These are phyloP conservation scores for Parnassius glacialis DNA, from an alignment of 2,888 invertebrate species.

Conservation along the genomic window DNA sequence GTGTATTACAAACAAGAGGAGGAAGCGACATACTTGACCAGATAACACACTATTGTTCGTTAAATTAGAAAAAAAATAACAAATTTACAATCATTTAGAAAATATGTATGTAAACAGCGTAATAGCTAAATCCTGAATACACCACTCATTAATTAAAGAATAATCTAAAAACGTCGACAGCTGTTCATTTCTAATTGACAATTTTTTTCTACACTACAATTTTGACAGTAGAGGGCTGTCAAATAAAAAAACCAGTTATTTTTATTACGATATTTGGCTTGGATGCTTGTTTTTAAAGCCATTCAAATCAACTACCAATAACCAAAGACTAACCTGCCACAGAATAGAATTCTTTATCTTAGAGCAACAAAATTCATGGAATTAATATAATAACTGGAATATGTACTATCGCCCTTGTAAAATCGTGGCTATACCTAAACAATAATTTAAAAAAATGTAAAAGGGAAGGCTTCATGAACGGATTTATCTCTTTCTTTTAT, in stretches of 20 bases:
- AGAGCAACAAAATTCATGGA: too few relatives aligned
- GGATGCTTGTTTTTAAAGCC: too few relatives aligned
- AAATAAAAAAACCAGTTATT: constrained; percentile 27
- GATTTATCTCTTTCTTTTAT: too few relatives aligned
- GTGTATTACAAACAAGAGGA: constrained; percentile 84
- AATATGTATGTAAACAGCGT: neutral
- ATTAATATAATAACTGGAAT: too few relatives aligned
- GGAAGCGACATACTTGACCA: constrained; percentile 81
- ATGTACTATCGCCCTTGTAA: too few relatives aligned
- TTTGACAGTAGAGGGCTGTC: constrained; percentile 35
- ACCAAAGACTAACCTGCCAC: too few relatives aligned
- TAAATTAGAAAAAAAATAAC: constrained; percentile 10
- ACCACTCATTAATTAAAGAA: constrained; percentile 30
- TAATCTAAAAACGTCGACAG: constrained; percentile 52
- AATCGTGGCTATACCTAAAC: too few relatives aligned
- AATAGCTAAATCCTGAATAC: constrained; percentile 17
- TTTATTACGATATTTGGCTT: too few relatives aligned
- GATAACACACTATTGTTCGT: constrained; percentile 12
- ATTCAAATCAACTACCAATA: too few relatives aligned
- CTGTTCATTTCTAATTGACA: constrained; percentile 68
- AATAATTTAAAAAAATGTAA: too few relatives aligned
- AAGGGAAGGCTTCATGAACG: too few relatives aligned
- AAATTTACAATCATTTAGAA: constrained; percentile 16
- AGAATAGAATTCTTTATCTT: too few relatives aligned
- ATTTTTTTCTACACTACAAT: constrained; percentile 44